Percentiles rank a stretch among this genome's conserved stretches.
phyloP scores from a whole-genome alignment of 1,140 invertebrate genomes.

The Tribolium madens region DNA sequence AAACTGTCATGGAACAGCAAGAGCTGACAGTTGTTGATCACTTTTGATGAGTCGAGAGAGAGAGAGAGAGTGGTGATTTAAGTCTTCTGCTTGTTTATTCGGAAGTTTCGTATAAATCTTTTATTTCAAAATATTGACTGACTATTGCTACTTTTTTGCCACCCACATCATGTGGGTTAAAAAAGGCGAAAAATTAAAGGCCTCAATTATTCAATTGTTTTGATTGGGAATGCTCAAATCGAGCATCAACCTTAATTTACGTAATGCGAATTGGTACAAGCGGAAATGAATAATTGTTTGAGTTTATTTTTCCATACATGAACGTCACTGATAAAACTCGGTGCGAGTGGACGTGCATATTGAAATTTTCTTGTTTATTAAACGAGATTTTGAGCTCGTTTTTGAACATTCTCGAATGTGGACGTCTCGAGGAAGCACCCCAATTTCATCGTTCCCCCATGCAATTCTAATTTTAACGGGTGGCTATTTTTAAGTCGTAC shows the following conservation, averaged over 20 bases:
- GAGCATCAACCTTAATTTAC: constrained; percentile 10
- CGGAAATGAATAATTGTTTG: constrained; percentile 25
- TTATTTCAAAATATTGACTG: background rate
- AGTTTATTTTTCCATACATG: background rate
- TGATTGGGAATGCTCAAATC: constrained; percentile 8
- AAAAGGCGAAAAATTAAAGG: too few relatives aligned
- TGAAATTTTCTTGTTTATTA: background rate
- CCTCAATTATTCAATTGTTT: constrained; percentile 7
- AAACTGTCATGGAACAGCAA: background rate
- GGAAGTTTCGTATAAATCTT: background rate
- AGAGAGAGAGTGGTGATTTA: background rate
- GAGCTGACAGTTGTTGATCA: background rate
- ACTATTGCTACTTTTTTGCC: background rate
- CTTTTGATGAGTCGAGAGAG: background rate
- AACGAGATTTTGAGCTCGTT: background rate
- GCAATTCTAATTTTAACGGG: constrained; percentile 36
- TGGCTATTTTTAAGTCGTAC: constrained; percentile 21
- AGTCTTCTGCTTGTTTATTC: background rate
- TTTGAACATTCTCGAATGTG: too few relatives aligned
- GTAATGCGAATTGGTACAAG: background rate
- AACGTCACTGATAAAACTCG: too few relatives aligned
- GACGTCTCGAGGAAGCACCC: constrained; percentile 11
- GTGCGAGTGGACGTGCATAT: background rate
- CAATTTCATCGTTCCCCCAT: constrained; percentile 15
- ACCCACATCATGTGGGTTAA: background rate